Conservation (phyloP, 2,888 invertebrate species). For the Adineta ricciae region DNA sequence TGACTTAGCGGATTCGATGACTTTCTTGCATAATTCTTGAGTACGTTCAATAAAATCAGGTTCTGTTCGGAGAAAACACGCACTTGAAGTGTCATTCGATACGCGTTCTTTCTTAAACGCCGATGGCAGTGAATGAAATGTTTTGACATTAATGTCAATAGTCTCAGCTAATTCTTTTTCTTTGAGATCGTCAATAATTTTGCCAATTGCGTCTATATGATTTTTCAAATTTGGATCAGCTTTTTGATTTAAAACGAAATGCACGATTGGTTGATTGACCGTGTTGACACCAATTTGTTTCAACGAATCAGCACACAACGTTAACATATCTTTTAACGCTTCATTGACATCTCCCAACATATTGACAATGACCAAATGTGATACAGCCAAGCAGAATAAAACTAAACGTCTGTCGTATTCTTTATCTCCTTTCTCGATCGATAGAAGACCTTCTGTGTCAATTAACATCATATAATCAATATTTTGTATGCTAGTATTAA, state of each 20-base stretch:
- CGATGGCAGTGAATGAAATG: conserved; percentile 14
- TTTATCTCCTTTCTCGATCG: too few species aligned
- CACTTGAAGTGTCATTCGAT: too few species aligned
- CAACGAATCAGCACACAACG: conserved; percentile 19
- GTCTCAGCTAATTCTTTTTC: neutral
- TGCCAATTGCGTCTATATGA: neutral
- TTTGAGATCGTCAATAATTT: neutral
- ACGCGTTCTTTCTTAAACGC: neutral
- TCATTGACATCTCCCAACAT: neutral
- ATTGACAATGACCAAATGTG: conserved; percentile 19
- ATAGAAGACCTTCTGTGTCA: conserved; percentile 2
- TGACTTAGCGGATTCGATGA: neutral
- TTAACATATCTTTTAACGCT: neutral
- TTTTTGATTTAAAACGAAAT: conserved; percentile 26
- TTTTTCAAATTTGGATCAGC: neutral
- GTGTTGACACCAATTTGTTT: neutral
- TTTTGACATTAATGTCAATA: neutral
- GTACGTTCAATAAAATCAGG: neutral
- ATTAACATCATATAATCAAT: conserved; percentile 12
- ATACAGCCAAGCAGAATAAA: conserved; percentile 21
- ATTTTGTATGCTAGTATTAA: neutral
- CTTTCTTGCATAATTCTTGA: neutral
- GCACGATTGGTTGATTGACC: neutral
- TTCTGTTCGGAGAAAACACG: too few species aligned
- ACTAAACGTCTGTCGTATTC: neutral